Base-by-base conservation (phyloP, 2,888 invertebrate species). In the Caenorhabditis sinica region DNA sequence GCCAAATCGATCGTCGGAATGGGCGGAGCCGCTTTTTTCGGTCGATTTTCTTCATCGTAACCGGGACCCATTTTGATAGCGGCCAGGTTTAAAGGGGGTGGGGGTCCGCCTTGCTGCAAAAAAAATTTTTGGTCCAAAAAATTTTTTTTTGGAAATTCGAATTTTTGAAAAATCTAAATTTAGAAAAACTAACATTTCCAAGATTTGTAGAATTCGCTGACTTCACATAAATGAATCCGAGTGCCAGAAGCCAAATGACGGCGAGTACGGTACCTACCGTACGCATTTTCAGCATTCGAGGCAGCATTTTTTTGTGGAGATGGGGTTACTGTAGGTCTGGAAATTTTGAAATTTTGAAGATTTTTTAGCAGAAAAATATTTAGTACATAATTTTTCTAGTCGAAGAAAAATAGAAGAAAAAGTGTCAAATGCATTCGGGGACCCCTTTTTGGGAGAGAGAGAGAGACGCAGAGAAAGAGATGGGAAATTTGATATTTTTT, bases 1-100 rank as follows among this genome's bases (percentile, higher is more conserved):
- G 81, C 81, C 25, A 84, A 40, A 49, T 84, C 56, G 33, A 84
- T 84, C 4, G 84, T 77, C 3, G 85, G 83, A 36, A 82, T 73
- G 45, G 85, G 76, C 11, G 60, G 53, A 40, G 53, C 68, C 13
- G 20, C 25, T 28, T 71, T 68, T 33, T 76, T 75, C 33, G 58
- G 63, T n/a, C 75, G 63, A 36, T 49, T 40, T 11, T 45, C 58
- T 11, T 58, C 80, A 40, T 77, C n/a, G 1, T 15, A 33, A 1
- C 25, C 40, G 23, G 23, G 43, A 20, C 36, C 23, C 43, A 17
- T 23, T 65, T 45, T 45, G 43, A 43, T 45, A 4, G 56, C 28
- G 43, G 2, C 25, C 1, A 49, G 45, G 6, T 28, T 9, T 4
- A 53, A 36, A 33, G 69, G 69, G 2, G 63, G 40, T 15, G 43